Base-by-base conservation (phyloP, 2,113 vertebrate species). In the Seriola quinqueradiata region DNA sequence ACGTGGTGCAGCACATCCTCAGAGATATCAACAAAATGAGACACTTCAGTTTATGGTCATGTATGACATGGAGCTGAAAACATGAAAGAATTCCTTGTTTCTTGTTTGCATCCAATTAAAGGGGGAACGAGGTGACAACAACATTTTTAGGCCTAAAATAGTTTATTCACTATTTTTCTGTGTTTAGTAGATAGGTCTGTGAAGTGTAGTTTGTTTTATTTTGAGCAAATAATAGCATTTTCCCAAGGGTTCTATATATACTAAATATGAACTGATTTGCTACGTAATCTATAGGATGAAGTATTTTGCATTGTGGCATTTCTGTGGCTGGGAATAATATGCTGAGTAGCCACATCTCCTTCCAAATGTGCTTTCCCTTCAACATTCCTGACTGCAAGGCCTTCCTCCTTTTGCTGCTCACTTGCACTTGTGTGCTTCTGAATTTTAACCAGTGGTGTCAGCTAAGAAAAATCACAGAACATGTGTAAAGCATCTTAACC, bases 361-460 rank as follows among this genome's bases (percentile, higher is more conserved):
- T 64, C 69, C 40, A 77, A 82, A 86, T 86, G 28, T 82, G 81
- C 86, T 88, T 82, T 75, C 59, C 74, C 81, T 78, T 79, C 61
- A 82, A 70, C 81, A 79, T 86, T 81, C 58, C 58, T 80, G 81
- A 83, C 83, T 79, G 75, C 77, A 40, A 88, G 86, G 81, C 83
- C 54, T 88, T 86, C 79, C 78, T 79, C 46, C n/a, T 40, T 38
- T 74, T 57, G 71, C 84, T 86, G 77, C 60, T 79, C 83, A 55
- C 77, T 64, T 77, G 71, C 77, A 77, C 78, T 80, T 68, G 65
- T 82, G 60, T 79, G 63, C 70, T 66, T 65, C n/a, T 44, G 78
- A 71, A 70, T 79, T 85, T 81, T 23, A 79, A 70, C 61, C 63
- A 81, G 73, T 69, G 58, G 54, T 36, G 78, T 86, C 87, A 75